Percentiles rank a stretch among this genome's conserved stretches.
Evolutionary conservation across 2,797 vertebrate genomes (phyloP).

Genomic region (Acanthurus tractus): DNA sequence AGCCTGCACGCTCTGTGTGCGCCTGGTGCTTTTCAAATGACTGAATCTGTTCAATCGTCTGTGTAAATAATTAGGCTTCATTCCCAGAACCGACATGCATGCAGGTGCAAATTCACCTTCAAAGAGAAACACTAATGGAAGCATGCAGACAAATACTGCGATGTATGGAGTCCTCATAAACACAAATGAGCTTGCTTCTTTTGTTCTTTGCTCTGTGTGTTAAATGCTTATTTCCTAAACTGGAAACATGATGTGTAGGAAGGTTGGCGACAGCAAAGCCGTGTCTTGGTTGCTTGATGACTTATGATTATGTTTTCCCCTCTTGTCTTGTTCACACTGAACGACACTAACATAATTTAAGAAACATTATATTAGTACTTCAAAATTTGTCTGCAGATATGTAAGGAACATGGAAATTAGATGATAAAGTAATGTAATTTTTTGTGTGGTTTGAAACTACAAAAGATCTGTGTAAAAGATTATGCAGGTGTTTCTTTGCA

Average conservation of each 20-base stretch:
- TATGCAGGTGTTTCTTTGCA: neutral
- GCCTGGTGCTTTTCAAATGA: neutral
- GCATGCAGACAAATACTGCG: conserved; percentile 1
- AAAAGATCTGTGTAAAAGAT: neutral
- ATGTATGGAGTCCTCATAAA: neutral
- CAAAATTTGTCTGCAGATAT: neutral
- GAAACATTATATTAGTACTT: neutral
- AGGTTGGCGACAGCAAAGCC: neutral
- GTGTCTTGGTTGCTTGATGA: conserved; percentile 27
- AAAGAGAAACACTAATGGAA: neutral
- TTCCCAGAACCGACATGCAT: conserved; percentile 16
- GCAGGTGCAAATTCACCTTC: neutral
- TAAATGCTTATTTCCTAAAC: neutral
- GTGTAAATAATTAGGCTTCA: neutral
- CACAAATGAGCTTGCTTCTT: neutral
- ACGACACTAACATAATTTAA: neutral
- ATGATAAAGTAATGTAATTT: neutral
- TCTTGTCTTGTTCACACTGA: neutral
- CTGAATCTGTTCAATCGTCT: neutral
- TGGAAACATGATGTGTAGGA: neutral
- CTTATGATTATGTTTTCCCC: neutral
- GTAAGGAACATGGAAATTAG: neutral
- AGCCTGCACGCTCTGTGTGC: too few relatives aligned
- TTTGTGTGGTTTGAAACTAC: neutral
- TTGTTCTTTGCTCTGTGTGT: conserved; percentile 20